Percentiles rank a stretch among this genome's conserved stretches.
These are phyloP conservation scores for Melanophora roralis DNA, from an alignment of 2,888 invertebrate species.

Conservation along the genomic window DNA sequence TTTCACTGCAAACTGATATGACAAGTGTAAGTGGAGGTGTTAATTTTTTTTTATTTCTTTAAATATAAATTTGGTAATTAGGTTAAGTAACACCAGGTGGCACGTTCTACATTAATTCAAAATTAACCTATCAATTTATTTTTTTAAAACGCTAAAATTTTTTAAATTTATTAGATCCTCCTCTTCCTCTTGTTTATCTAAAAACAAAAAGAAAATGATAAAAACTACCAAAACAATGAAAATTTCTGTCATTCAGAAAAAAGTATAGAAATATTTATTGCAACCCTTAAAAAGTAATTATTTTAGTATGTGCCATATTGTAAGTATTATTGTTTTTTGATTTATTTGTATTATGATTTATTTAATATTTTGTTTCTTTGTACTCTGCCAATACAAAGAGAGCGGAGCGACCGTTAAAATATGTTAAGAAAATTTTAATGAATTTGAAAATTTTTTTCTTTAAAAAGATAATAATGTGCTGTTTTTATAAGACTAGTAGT, in stretches of 20 bases:
- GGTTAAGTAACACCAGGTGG: neutral
- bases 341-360: slow-evolving; percentile 34
- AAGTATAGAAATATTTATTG: neutral
- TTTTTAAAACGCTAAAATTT: neutral
- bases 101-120: neutral
- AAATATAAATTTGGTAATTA: too few species aligned
- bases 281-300: slow-evolving; percentile 2
- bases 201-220: neutral
- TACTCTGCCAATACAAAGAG: neutral
- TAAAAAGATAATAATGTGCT: neutral
- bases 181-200: neutral
- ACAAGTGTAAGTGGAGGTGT: neutral
- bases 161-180: neutral
- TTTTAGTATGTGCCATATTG: slow-evolving; percentile 11
- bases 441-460: neutral
- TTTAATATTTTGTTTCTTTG: neutral
- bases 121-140: too few species aligned
- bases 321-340: slow-evolving; percentile 14
- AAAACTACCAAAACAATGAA: neutral
- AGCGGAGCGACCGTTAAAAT: neutral
- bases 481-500: too few species aligned
- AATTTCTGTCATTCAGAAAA: neutral
- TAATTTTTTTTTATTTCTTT: too few species aligned
- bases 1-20: too few species aligned
- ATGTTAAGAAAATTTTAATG: neutral